These are phyloP conservation scores for Brienomyrus brachyistius DNA, from an alignment of 2,113 vertebrate genomes.

Conservation along the genomic window DNA sequence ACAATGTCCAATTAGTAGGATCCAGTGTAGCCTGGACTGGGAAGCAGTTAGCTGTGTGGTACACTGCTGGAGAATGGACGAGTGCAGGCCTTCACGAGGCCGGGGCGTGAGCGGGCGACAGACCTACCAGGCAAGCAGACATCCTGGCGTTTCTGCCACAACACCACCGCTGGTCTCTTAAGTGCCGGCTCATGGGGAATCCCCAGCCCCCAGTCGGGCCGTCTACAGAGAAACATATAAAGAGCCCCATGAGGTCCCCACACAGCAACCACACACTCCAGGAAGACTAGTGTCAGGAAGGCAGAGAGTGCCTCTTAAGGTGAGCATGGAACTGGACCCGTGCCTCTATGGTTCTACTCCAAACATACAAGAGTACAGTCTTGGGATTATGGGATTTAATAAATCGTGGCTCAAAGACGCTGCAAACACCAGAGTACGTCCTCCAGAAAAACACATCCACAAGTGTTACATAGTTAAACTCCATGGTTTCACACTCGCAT, in stretches of 20 bases:
- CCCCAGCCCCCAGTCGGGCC: slow-evolving; percentile 56
- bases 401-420: background rate
- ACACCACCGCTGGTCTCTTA: slow-evolving; percentile 70
- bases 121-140: slow-evolving; percentile 86
- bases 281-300: too few species aligned
- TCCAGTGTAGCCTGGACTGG: background rate
- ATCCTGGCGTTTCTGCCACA: slow-evolving; percentile 93
- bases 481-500: background rate
- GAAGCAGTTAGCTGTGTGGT: background rate
- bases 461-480: background rate
- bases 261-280: background rate
- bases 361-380: background rate
- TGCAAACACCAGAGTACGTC: background rate
- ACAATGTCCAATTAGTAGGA: background rate
- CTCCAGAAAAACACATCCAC: background rate
- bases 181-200: slow-evolving; percentile 86
- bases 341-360: background rate
- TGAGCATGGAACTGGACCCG: background rate
- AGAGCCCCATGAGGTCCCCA: slow-evolving; percentile 16
- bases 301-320: background rate
- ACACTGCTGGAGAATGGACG: background rate
- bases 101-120: background rate
- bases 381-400: background rate
- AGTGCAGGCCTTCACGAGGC: background rate
- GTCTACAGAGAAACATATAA: slow-evolving; percentile 54